A percentile compares a stretch with the other conserved stretches of the same genome.
Evolutionary conservation across 2,888 invertebrate genomes (phyloP).

Genomic region (Stramonita haemastoma): DNA sequence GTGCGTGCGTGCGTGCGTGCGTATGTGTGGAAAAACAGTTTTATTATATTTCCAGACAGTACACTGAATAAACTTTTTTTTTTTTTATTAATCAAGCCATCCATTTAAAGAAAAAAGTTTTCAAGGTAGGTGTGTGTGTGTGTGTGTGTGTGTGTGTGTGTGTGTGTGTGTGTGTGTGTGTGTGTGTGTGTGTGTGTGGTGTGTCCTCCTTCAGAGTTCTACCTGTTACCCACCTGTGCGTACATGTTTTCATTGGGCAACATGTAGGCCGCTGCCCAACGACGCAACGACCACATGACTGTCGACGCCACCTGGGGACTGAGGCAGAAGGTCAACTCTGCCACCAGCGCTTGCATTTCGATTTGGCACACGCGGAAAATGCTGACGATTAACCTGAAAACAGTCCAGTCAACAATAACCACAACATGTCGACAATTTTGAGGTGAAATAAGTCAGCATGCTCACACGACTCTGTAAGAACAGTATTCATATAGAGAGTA

Average conservation of each 20-base stretch:
- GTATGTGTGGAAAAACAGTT: background rate
- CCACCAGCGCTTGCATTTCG: slow-evolving; percentile 85
- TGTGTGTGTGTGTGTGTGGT: no score
- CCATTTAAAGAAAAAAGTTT: no score
- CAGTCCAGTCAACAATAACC: no score
- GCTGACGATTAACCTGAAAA: slow-evolving; percentile 82
- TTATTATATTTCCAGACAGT: no score
- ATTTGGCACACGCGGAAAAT: slow-evolving; percentile 87
- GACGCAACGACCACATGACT: slow-evolving; percentile 87
- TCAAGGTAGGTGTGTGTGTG: slow-evolving; percentile 7
- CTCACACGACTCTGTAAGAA: no score
- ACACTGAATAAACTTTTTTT: no score
- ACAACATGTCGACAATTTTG: background rate
- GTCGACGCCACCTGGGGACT: slow-evolving; percentile 89
- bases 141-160: no score
- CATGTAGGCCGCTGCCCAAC: slow-evolving; percentile 87
- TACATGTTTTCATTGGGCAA: slow-evolving; percentile 83
- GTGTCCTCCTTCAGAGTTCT: background rate
- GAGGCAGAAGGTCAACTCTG: slow-evolving; percentile 83
- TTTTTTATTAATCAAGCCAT: no score
- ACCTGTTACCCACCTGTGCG: slow-evolving; percentile 78
- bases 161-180: no score
- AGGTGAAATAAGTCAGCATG: no score
- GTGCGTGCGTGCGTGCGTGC: no score
- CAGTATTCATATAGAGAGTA: no score